Percentiles rank a stretch among this genome's conserved stretches.
These are phyloP conservation scores for Centropus bengalensis DNA, from an alignment of 2,113 vertebrate species.

Conservation along the genomic window DNA sequence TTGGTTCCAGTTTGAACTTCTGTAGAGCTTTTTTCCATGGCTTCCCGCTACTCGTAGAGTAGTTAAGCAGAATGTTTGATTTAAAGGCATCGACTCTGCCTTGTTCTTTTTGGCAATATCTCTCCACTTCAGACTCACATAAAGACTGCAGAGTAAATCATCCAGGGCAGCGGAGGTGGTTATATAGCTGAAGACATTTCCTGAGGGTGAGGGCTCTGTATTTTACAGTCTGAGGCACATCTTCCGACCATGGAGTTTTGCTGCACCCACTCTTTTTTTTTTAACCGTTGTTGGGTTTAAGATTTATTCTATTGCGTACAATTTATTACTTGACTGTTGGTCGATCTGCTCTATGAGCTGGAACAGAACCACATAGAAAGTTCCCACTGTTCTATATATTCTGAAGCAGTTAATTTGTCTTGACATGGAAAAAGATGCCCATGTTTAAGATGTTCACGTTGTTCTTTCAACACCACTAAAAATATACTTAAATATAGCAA, in stretches of 20 bases:
- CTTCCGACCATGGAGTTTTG: neutral
- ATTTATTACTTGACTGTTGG: neutral
- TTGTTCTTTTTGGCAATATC: conserved; percentile 38
- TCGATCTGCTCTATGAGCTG: neutral
- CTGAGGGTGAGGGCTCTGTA: neutral
- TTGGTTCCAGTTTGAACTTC: conserved; percentile 15
- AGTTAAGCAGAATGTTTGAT: conserved; percentile 26
- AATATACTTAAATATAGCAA: neutral
- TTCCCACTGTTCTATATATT: neutral
- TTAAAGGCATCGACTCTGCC: conserved; percentile 12
- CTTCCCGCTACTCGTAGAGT: conserved; percentile 21
- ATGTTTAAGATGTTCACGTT: neutral
- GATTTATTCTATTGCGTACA: neutral
- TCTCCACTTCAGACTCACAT: neutral
- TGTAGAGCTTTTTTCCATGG: neutral
- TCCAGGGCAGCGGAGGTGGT: neutral
- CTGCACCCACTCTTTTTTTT: neutral
- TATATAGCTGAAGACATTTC: conserved; percentile 22
- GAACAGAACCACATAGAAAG: neutral
- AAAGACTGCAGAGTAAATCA: conserved; percentile 17
- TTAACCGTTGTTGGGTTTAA: neutral
- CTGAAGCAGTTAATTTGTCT: neutral
- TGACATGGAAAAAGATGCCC: neutral
- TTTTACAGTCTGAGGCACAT: neutral
- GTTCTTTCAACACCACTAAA: neutral